These are phyloP conservation scores for Antitype chi DNA, from an alignment of 2,888 invertebrate species.

Conservation along the genomic window DNA sequence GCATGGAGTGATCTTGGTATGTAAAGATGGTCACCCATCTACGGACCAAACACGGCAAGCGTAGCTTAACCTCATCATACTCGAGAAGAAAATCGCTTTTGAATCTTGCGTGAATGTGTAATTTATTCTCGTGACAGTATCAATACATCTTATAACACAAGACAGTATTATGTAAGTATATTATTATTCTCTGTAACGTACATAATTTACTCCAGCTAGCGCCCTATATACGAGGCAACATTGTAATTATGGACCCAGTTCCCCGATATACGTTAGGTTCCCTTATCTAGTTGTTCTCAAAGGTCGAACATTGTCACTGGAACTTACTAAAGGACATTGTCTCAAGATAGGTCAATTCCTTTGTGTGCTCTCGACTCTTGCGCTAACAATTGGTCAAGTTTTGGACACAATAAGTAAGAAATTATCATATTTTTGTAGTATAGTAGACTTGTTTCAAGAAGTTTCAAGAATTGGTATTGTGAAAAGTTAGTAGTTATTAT, in stretches of 20 bases:
- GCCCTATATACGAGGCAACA: conserved; percentile 20
- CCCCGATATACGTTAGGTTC: conserved; percentile 54
- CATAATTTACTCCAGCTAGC: conserved; percentile 19
- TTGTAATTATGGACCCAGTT: conserved; percentile 55
- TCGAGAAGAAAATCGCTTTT: too few relatives aligned
- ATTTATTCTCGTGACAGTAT: too few relatives aligned
- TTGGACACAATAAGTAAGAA: not conserved
- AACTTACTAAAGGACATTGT: conserved; percentile 38
- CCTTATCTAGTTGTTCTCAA: conserved; percentile 57
- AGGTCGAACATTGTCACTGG: conserved; percentile 48
- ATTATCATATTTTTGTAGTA: not conserved
- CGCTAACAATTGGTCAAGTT: conserved; percentile 32
- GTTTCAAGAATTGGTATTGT: too few relatives aligned
- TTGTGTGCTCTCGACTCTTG: conserved; percentile 15
- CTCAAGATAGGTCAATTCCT: conserved; percentile 39
- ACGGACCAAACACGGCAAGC: too few relatives aligned
- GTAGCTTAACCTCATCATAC: too few relatives aligned
- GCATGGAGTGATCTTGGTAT: too few relatives aligned
- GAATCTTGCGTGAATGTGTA: too few relatives aligned
- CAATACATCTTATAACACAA: not conserved
- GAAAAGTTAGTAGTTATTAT: too few relatives aligned
- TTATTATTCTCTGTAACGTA: not conserved
- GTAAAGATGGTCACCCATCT: too few relatives aligned
- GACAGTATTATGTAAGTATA: not conserved
- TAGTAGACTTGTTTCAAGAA: too few relatives aligned